Conservation (phyloP, 2,113 vertebrate genomes). For the Aepyceros melampus region DNA sequence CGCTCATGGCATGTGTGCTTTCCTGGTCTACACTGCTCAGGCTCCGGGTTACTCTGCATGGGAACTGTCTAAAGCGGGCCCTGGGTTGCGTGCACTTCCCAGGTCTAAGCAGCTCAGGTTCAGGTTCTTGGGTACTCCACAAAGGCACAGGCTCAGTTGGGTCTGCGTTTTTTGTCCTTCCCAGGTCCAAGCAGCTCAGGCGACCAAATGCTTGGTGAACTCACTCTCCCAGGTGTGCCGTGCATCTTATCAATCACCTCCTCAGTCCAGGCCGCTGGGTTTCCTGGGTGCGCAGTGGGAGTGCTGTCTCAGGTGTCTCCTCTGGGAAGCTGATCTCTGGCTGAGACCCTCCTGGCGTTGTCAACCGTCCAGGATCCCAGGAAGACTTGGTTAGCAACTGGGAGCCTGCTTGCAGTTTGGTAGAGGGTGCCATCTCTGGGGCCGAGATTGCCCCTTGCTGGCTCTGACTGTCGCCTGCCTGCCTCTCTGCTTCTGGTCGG, state of each 20-base stretch:
- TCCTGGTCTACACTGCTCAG: not conserved
- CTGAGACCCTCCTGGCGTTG: not conserved
- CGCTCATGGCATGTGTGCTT: not conserved
- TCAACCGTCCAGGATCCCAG: too few species aligned
- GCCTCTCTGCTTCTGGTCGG: fast-evolving
- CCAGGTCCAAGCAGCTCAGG: not conserved
- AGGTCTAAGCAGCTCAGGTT: not conserved
- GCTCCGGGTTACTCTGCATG: not conserved
- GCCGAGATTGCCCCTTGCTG: fast-evolving
- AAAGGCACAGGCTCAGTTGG: not conserved
- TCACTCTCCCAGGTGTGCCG: not conserved
- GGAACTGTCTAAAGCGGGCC: not conserved
- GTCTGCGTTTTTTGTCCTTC: not conserved
- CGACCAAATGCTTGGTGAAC: too few species aligned
- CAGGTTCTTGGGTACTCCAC: not conserved
- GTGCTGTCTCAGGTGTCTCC: not conserved
- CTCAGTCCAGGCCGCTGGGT: not conserved
- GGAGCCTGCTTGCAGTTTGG: not conserved
- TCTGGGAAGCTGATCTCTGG: not conserved
- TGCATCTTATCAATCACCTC: not conserved
- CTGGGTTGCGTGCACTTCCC: not conserved
- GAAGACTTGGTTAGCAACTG: not conserved
- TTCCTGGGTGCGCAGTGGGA: not conserved
- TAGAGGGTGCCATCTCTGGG: not conserved
- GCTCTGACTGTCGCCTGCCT: not conserved